Percentiles rank a stretch among this genome's conserved stretches.
phyloP scores from a whole-genome alignment of 2,888 invertebrate species.

The Aphodius granarius region DNA sequence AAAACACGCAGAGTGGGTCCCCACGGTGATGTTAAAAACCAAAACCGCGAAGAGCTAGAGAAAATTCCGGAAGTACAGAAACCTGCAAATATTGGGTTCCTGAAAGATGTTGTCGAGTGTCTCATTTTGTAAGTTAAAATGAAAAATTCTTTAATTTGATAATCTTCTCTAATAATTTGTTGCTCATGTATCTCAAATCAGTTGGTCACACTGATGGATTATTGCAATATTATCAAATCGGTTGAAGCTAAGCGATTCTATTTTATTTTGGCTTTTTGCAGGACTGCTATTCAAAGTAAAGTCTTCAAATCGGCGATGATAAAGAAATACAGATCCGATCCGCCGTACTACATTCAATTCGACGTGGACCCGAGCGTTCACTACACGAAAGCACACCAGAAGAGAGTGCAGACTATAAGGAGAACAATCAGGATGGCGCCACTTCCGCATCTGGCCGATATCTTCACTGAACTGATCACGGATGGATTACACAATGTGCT shows the following conservation, averaged over 20 bases:
- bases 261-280: too few relatives aligned
- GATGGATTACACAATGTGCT: slow-evolving; percentile 41
- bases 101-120: slow-evolving; percentile 43
- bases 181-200: too few relatives aligned
- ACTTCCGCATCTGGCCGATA: slow-evolving; percentile 35
- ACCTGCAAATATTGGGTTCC: slow-evolving; percentile 33
- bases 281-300: slow-evolving; percentile 48
- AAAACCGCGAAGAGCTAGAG: slow-evolving; percentile 15
- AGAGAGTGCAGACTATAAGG: slow-evolving; percentile 32
- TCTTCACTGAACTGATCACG: slow-evolving; percentile 40
- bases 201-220: too few relatives aligned
- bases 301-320: slow-evolving; percentile 39
- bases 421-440: slow-evolving; percentile 38
- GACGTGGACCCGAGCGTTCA: slow-evolving; percentile 31
- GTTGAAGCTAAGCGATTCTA: too few relatives aligned
- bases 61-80: slow-evolving; percentile 30
- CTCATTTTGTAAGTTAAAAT: slow-evolving; percentile 43
- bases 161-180: too few relatives aligned
- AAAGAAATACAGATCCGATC: slow-evolving; percentile 29
- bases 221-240: too few relatives aligned
- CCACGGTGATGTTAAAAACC: not conserved
- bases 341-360: slow-evolving; percentile 44
- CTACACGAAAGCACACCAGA: not conserved
- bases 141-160: too few relatives aligned
- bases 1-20: not conserved